A percentile compares a stretch with the other conserved stretches of the same genome.
Evolutionary conservation across 2,797 vertebrate genomes (phyloP).

Genomic region (Spinus pinus): DNA sequence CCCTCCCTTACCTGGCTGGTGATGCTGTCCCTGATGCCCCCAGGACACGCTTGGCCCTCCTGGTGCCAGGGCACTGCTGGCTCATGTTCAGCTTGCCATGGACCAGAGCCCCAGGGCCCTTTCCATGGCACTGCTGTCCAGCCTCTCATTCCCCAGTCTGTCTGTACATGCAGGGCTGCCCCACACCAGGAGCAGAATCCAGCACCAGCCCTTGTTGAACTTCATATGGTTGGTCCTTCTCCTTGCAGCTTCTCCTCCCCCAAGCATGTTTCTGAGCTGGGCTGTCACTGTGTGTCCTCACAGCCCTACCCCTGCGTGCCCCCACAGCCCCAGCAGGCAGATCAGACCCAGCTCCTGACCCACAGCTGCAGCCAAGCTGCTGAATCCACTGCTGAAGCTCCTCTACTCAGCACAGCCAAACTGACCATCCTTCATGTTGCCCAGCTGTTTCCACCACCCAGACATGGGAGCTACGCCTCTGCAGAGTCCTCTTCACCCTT

Average conservation of each 20-base stretch:
- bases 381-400: not conserved
- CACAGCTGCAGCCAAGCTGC: not conserved
- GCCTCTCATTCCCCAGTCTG: not conserved
- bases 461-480: accelerated
- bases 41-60: not conserved
- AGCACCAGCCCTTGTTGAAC: accelerated
- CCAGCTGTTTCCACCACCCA: not conserved
- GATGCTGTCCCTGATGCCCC: not conserved
- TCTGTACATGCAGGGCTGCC: not conserved
- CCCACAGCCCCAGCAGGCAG: not conserved
- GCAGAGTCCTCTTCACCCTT: not conserved
- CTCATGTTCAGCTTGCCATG: not conserved
- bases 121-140: not conserved
- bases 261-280: not conserved
- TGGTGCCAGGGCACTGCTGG: not conserved
- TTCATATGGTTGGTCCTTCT: not conserved
- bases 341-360: not conserved
- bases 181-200: not conserved
- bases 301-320: accelerated
- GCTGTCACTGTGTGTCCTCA: not conserved
- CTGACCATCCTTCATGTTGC: not conserved
- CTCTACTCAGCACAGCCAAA: not conserved
- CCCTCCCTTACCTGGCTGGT: not conserved
- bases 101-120: not conserved
- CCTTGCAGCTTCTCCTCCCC: not conserved